These are phyloP conservation scores for Pseudomyrmex pallidus DNA, from an alignment of 1,140 invertebrate species.

Conservation along the genomic window DNA sequence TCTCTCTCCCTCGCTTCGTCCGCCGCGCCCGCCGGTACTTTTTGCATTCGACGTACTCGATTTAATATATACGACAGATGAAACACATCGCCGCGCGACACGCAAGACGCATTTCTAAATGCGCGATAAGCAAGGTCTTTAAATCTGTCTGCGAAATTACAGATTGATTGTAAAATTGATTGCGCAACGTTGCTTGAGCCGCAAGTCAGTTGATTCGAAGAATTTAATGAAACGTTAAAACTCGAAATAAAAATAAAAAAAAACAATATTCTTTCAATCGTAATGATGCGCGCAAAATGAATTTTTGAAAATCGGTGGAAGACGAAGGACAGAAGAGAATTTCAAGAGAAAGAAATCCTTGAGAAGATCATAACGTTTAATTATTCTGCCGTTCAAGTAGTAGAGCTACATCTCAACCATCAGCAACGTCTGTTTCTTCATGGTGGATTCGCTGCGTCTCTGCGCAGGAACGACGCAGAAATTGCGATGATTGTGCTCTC, in stretches of 20 bases:
- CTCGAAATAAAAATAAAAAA: not conserved
- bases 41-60: not conserved
- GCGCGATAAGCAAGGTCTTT: not conserved
- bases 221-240: not conserved
- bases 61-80: not conserved
- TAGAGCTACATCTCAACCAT: constrained; percentile 7
- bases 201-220: not conserved
- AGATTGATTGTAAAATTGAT: not conserved
- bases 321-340: not conserved
- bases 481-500: constrained; percentile 47
- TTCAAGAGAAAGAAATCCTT: not conserved
- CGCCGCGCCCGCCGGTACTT: not conserved
- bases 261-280: too few species aligned
- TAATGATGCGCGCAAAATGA: too few species aligned
- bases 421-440: constrained; percentile 21
- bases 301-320: too few species aligned
- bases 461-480: constrained; percentile 15
- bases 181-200: too few species aligned
- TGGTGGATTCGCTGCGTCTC: not conserved
- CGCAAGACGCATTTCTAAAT: not conserved
- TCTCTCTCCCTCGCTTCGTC: not conserved
- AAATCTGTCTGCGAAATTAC: not conserved
- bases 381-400: constrained; percentile 1
- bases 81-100: not conserved
- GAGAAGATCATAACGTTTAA: not conserved